phyloP scores from a whole-genome alignment of 2,797 vertebrate species.

The Columba guinea region DNA sequence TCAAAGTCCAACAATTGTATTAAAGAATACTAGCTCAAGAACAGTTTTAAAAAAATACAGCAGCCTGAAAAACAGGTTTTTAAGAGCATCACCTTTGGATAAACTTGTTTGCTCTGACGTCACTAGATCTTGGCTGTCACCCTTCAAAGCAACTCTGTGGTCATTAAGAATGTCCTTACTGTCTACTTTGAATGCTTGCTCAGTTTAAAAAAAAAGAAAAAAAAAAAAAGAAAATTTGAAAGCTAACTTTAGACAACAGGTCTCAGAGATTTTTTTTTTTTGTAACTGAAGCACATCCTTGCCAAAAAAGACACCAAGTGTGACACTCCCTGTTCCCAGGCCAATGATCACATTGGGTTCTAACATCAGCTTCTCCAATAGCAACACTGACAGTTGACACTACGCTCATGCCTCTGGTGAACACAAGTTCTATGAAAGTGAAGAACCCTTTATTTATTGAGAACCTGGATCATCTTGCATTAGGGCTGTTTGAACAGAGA shows the following conservation, averaged over 20 bases:
- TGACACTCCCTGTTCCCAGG: background rate
- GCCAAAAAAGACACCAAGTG: background rate
- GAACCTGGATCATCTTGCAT: background rate
- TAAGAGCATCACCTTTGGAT: slow-evolving; percentile 48
- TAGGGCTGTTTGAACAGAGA: background rate
- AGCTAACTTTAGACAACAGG: background rate
- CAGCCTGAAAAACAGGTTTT: slow-evolving; percentile 65
- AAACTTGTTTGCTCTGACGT: slow-evolving; percentile 23
- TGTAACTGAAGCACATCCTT: background rate
- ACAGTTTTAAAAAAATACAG: background rate
- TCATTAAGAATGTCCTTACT: slow-evolving; percentile 4
- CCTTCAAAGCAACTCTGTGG: slow-evolving; percentile 27
- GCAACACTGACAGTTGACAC: background rate
- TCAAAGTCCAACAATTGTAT: slow-evolving; percentile 8
- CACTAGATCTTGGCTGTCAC: slow-evolving; percentile 16
- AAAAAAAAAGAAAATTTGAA: background rate
- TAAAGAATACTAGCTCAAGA: slow-evolving; percentile 13
- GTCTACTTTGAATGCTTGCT: background rate
- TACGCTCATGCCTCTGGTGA: background rate
- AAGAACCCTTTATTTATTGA: background rate
- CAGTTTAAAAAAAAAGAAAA: background rate
- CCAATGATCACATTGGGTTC: background rate
- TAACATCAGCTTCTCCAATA: background rate
- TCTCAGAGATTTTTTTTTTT: background rate
- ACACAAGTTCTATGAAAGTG: background rate